Conservation (phyloP, 1,140 invertebrate species). For the Geopemphigus sp. region DNA sequence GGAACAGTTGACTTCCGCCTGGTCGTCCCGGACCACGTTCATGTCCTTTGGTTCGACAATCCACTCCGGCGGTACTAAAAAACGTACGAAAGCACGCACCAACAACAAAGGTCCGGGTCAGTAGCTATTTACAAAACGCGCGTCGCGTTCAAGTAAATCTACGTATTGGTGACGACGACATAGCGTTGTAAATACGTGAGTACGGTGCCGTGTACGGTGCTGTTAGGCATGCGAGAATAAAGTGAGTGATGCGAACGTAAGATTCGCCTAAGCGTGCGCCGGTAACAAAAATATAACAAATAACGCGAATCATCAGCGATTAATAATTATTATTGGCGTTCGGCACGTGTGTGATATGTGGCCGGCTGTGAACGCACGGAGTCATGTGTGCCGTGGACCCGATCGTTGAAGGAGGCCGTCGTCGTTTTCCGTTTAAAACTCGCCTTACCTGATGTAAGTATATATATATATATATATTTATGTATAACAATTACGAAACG, state of each 20-base stretch:
- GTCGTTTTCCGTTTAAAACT: too few species aligned
- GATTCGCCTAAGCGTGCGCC: neutral
- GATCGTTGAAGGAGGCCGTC: neutral
- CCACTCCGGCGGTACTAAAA: slow-evolving; percentile 63
- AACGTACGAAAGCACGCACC: too few species aligned
- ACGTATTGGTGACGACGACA: too few species aligned
- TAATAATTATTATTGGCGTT: neutral
- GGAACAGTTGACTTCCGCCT: slow-evolving; percentile 55
- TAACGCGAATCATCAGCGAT: too few species aligned
- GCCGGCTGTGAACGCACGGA: too few species aligned
- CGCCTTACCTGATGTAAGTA: too few species aligned
- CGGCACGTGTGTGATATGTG: neutral
- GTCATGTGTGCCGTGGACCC: neutral
- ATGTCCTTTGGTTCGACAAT: slow-evolving; percentile 59
- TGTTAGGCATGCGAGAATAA: slow-evolving; percentile 18
- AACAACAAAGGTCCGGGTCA: too few species aligned
- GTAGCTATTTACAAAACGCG: too few species aligned
- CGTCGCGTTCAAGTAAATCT: too few species aligned
- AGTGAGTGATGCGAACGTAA: slow-evolving; percentile 21
- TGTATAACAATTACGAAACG: too few species aligned
- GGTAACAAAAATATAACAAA: neutral
- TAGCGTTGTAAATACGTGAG: neutral
- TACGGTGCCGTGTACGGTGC: slow-evolving; percentile 6
- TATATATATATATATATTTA: too few species aligned
- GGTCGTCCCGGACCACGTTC: slow-evolving; percentile 55